Percentiles rank a stretch among this genome's conserved stretches.
Conservation (phyloP, 2,797 vertebrate species). For the Peromyscus eremicus region DNA sequence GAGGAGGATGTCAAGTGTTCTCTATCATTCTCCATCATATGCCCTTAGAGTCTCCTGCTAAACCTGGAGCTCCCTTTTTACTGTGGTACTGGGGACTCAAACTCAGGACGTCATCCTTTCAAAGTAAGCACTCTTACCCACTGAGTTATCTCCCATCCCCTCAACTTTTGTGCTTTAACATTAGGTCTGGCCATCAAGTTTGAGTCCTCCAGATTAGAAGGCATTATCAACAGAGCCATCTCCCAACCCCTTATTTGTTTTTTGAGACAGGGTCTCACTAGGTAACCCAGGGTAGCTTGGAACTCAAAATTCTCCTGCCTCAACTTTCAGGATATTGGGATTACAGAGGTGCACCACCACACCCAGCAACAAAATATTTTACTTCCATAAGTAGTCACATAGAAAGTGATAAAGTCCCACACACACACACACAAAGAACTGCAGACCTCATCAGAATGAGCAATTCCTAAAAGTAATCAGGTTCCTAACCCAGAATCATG, state of each 20-base stretch:
- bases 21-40: background rate
- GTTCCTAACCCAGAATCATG: background rate
- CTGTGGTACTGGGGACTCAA: background rate
- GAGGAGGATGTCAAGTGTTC: background rate
- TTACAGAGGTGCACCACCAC: background rate
- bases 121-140: background rate
- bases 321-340: background rate
- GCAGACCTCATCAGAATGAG: background rate
- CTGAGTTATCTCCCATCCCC: background rate
- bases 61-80: background rate
- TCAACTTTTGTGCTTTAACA: background rate
- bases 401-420: background rate
- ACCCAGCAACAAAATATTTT: background rate
- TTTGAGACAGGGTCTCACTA: background rate
- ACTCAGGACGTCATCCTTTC: background rate
- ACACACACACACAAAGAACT: background rate
- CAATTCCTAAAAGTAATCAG: background rate
- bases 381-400: background rate
- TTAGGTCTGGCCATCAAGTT: background rate
- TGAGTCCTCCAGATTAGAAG: background rate
- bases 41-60: background rate
- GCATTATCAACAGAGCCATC: background rate
- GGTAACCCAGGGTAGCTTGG: background rate
- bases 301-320: background rate
- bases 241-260: background rate